Conservation (phyloP, 2,888 invertebrate species). For the Cynaeus angustus region DNA sequence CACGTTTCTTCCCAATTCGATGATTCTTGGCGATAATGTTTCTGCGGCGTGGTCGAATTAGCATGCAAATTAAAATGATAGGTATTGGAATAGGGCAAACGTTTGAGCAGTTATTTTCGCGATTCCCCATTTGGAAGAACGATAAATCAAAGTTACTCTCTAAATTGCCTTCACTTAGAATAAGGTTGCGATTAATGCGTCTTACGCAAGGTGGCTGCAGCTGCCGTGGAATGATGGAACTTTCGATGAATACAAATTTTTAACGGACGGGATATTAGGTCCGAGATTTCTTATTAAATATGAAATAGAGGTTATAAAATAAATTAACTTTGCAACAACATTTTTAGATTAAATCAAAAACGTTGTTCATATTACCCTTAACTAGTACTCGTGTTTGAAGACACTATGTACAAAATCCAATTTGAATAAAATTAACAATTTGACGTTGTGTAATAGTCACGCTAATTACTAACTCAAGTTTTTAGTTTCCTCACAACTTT, state of each 20-base stretch:
- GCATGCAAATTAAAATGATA: constrained; percentile 48
- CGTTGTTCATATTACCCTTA: too few relatives aligned
- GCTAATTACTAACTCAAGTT: too few relatives aligned
- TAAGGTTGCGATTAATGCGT: constrained; percentile 57
- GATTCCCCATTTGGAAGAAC: constrained; percentile 40
- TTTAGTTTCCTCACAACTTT: too few relatives aligned
- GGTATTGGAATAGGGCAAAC: constrained; percentile 39
- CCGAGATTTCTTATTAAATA: too few relatives aligned
- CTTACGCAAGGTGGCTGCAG: constrained; percentile 54
- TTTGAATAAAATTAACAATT: too few relatives aligned
- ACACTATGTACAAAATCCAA: too few relatives aligned
- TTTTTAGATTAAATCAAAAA: too few relatives aligned
- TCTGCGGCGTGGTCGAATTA: constrained; percentile 38
- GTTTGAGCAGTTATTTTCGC: constrained; percentile 46
- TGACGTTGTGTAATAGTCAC: too few relatives aligned
- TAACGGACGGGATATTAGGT: neutral
- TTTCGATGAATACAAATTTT: constrained; percentile 59
- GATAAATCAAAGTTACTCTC: constrained; percentile 53
- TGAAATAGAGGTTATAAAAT: too few relatives aligned
- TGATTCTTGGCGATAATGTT: constrained; percentile 29
- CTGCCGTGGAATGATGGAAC: constrained; percentile 57
- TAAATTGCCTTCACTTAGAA: constrained; percentile 56
- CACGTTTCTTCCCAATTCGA: constrained; percentile 27
- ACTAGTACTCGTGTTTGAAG: too few relatives aligned
- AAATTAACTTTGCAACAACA: too few relatives aligned